Percentiles rank a stretch among this genome's conserved stretches.
phyloP scores from a whole-genome alignment of 2,797 vertebrate species.

The Tenualosa ilisha region DNA sequence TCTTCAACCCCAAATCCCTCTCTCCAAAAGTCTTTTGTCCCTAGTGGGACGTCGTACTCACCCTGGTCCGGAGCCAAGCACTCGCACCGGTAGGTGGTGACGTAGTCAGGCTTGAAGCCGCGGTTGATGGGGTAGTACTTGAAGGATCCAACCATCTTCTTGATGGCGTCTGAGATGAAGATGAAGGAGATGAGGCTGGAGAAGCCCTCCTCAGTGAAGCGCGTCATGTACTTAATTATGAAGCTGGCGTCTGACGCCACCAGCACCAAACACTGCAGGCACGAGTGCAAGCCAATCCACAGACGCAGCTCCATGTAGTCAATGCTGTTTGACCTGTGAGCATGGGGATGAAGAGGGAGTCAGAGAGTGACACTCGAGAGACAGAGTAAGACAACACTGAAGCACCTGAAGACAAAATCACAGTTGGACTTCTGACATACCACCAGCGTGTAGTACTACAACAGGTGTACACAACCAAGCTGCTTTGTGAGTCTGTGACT shows the following conservation, averaged over 20 bases:
- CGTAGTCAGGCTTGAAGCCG: slow-evolving; percentile 88
- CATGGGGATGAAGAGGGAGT: no score
- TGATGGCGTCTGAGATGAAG: slow-evolving; percentile 97
- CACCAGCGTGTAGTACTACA: no score
- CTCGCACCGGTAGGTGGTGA: slow-evolving; percentile 93
- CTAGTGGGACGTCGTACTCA: slow-evolving; percentile 65
- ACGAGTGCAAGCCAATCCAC: slow-evolving; percentile 97
- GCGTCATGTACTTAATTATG: slow-evolving; percentile 98
- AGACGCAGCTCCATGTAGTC: slow-evolving; percentile 98
- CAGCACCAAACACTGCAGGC: slow-evolving; percentile 91
- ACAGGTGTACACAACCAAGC: no score
- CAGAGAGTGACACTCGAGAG: no score
- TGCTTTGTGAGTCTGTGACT: no score
- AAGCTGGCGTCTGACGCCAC: slow-evolving; percentile 93
- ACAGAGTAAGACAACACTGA: no score
- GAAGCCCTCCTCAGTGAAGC: slow-evolving; percentile 98
- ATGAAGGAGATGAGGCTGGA: slow-evolving; percentile 99
- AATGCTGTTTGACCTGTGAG: slow-evolving; percentile 81
- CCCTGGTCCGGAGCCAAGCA: slow-evolving; percentile 90
- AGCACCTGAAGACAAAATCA: no score
- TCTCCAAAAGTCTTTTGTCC: not conserved
- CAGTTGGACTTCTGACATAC: no score
- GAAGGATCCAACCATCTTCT: slow-evolving; percentile 95
- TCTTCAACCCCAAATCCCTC: not conserved
- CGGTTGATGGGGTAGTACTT: slow-evolving; percentile 94